Evolutionary conservation across 1,140 invertebrate genomes (phyloP).

Genomic region (Drosophila eugracilis): DNA sequence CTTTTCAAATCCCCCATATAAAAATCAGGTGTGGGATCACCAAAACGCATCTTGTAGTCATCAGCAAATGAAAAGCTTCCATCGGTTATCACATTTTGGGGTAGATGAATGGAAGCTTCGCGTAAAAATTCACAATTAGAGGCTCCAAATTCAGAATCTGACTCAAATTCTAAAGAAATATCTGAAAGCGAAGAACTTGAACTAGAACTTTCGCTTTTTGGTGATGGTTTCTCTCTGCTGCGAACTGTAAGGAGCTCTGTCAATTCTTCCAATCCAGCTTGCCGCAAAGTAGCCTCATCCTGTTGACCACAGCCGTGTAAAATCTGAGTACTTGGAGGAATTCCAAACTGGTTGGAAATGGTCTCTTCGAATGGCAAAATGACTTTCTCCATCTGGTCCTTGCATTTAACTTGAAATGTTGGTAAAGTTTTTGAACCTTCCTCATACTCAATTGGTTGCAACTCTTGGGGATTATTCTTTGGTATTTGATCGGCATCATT

Average conservation of each 20-base stretch:
- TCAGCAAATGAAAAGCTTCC: neutral
- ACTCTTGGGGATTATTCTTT: neutral
- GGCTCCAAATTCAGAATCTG: neutral
- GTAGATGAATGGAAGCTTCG: neutral
- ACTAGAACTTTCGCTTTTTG: neutral
- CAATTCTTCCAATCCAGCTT: conserved; percentile 25
- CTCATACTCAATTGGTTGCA: neutral
- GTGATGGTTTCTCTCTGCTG: neutral
- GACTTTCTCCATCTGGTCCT: neutral
- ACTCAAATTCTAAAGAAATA: conserved; percentile 55
- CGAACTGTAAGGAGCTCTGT: neutral
- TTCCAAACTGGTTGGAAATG: neutral
- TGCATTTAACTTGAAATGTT: neutral
- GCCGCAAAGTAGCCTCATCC: conserved; percentile 39
- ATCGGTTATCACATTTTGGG: neutral
- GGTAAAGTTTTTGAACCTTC: neutral
- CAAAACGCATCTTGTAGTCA: conserved; percentile 92
- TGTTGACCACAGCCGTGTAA: conserved; percentile 2
- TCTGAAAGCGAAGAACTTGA: conserved; percentile 86
- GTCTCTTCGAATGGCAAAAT: neutral
- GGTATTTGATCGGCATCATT: neutral
- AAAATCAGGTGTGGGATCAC: conserved; percentile 93
- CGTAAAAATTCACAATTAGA: neutral
- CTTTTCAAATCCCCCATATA: conserved; percentile 89
- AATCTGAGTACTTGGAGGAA: neutral